These are phyloP conservation scores for Bovichtus variegatus DNA, from an alignment of 2,797 vertebrate species.

Conservation along the genomic window DNA sequence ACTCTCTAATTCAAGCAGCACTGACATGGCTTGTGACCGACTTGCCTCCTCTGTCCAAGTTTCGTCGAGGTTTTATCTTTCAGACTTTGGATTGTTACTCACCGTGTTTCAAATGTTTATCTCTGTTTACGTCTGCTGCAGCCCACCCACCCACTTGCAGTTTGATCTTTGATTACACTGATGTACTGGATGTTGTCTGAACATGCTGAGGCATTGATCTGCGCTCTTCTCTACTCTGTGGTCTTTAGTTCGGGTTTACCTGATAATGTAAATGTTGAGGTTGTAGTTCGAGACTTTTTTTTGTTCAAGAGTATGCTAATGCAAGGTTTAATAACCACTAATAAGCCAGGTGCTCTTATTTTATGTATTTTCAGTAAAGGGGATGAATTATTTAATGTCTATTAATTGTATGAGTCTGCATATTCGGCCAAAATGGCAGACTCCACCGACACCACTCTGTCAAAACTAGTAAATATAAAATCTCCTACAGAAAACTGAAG, in stretches of 20 bases:
- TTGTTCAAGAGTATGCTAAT: neutral
- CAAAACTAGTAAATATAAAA: neutral
- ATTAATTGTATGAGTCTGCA: neutral
- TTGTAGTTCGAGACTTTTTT: neutral
- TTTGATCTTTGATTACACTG: slow-evolving; percentile 19
- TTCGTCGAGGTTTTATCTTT: slow-evolving; percentile 39
- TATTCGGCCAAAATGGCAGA: neutral
- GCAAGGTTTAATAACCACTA: neutral
- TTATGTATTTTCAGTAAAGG: neutral
- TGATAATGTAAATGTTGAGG: neutral
- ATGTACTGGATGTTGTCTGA: slow-evolving; percentile 2
- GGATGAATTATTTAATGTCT: neutral
- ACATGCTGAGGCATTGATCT: slow-evolving; percentile 21
- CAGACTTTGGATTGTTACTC: slow-evolving; percentile 51
- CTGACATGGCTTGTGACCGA: slow-evolving; percentile 20
- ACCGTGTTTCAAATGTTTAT: slow-evolving; percentile 27
- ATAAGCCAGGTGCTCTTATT: neutral
- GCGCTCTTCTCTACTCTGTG: neutral
- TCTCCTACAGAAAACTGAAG: neutral
- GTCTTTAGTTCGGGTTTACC: neutral
- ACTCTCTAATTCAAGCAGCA: neutral
- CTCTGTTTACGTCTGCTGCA: slow-evolving; percentile 3
- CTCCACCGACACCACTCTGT: neutral
- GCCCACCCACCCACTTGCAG: neutral
- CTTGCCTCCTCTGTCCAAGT: neutral